phyloP scores from a whole-genome alignment of 2,888 invertebrate genomes.

The Hecatera dysodea region DNA sequence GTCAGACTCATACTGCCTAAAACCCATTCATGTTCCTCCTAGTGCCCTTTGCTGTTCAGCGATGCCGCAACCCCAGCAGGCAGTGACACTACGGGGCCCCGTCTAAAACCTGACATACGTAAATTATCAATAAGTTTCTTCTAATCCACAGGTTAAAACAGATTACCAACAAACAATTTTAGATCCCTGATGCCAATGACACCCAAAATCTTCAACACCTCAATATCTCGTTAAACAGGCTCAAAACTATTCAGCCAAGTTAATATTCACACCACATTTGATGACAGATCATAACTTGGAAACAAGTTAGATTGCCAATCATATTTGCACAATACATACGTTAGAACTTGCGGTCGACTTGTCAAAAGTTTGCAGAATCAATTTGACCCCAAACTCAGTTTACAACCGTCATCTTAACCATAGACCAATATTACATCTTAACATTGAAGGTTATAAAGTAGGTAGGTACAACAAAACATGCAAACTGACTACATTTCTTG shows the following conservation, averaged over 20 bases:
- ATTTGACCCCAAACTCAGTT: slow-evolving; percentile 33
- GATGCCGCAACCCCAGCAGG: too few species aligned
- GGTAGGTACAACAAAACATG: not conserved
- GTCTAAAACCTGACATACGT: too few species aligned
- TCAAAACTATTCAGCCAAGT: slow-evolving; percentile 34
- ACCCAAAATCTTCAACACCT: slow-evolving; percentile 5
- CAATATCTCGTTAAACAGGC: slow-evolving; percentile 21
- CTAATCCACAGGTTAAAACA: not conserved
- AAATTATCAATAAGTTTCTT: too few species aligned
- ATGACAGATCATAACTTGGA: slow-evolving; percentile 58
- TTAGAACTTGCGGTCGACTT: slow-evolving; percentile 49
- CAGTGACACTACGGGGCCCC: too few species aligned
- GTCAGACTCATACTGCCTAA: too few species aligned
- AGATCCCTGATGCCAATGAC: too few species aligned
- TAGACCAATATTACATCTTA: too few species aligned
- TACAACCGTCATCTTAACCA: not conserved
- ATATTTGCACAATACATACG: slow-evolving; percentile 70
- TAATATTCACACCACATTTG: slow-evolving; percentile 57
- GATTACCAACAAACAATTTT: slow-evolving; percentile 6
- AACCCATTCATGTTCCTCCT: too few species aligned
- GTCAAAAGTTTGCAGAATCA: slow-evolving; percentile 48
- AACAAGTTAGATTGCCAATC: slow-evolving; percentile 75
- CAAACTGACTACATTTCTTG: too few species aligned
- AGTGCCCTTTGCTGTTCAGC: too few species aligned
- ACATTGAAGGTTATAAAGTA: slow-evolving; percentile 21